Base-by-base conservation (phyloP, 2,888 invertebrate genomes). In the Meteorus cinctellus region DNA sequence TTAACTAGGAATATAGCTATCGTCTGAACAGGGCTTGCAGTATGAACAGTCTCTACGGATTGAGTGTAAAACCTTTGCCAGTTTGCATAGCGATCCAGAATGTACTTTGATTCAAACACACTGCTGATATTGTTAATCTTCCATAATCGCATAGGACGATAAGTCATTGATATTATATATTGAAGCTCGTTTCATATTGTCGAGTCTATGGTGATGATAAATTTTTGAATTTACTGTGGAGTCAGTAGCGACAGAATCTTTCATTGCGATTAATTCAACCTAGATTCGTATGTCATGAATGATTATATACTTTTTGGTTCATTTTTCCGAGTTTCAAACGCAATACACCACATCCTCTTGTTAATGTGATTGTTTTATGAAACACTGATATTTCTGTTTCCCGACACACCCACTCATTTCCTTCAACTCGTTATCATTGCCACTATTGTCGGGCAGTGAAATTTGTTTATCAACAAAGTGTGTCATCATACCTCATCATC, bases 381-480 rank as follows among this genome's bases (percentile, higher is more conserved):
- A 67, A 19, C 5, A 12, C 24, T 24, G 67, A 48, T 67, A 41
- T 48, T 48, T 48, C 67, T 45, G 67, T 67, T 67, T 67, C 67
- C 67, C 67, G 16, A 27, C 14, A 48, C 67, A 45, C 67, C 67
- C 41, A 67, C 48, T 24, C 24, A 45, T 41, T 41, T 67, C 67
- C 67, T 67, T 24, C 27, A 1, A 14, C 48, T 48, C 6, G 10
- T 62, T 62, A 62, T 62, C 62, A 31, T 62, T 62, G 62, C 16
- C 62, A 41, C 48, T 45, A 48, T 14, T 24, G 6, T 10, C 36
- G 8, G 19, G 6, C 12, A 27, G n/a, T 10, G 6, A 10, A 36
- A 24, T 41, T 41, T 27, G 45, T 48, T 67, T 67, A 48, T 66
- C 41, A 66, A 19, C 41, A 24, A 36, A 41, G 14, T 41, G 34